Percentiles rank a stretch among this genome's conserved stretches.
phyloP scores from a whole-genome alignment of 2,888 invertebrate species.

The Hesperia comma region DNA sequence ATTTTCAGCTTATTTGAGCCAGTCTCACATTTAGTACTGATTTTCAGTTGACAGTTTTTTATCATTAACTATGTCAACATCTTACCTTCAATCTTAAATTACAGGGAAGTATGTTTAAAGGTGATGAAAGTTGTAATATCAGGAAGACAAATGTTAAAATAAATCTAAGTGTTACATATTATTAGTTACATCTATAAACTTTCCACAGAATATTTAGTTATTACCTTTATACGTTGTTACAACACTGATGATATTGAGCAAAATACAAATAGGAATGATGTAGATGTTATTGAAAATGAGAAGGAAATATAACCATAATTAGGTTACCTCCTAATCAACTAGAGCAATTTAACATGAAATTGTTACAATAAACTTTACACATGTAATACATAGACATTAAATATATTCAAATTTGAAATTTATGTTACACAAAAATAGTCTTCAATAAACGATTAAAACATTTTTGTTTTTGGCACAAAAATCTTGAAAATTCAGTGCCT shows the following conservation, averaged over 20 bases:
- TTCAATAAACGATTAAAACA: not conserved
- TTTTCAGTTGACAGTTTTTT: not conserved
- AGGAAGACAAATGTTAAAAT: slow-evolving; percentile 1
- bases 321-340: too few relatives aligned
- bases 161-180: not conserved
- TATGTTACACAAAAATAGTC: too few relatives aligned
- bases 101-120: too few relatives aligned
- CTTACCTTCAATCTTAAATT: too few relatives aligned
- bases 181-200: not conserved
- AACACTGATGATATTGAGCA: not conserved
- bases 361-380: too few relatives aligned
- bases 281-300: too few relatives aligned
- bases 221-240: not conserved
- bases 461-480: not conserved
- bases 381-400: too few relatives aligned
- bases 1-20: slow-evolving; percentile 29
- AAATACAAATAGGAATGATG: not conserved
- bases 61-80: not conserved
- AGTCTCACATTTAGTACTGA: slow-evolving; percentile 40
- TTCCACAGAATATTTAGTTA: too few relatives aligned
- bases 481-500: not conserved
- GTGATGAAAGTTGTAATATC: too few relatives aligned
- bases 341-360: too few relatives aligned
- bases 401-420: too few relatives aligned
- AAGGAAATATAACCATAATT: too few relatives aligned